Conservation (phyloP, 2,113 vertebrate genomes). For the Neolamprologus sp. region DNA sequence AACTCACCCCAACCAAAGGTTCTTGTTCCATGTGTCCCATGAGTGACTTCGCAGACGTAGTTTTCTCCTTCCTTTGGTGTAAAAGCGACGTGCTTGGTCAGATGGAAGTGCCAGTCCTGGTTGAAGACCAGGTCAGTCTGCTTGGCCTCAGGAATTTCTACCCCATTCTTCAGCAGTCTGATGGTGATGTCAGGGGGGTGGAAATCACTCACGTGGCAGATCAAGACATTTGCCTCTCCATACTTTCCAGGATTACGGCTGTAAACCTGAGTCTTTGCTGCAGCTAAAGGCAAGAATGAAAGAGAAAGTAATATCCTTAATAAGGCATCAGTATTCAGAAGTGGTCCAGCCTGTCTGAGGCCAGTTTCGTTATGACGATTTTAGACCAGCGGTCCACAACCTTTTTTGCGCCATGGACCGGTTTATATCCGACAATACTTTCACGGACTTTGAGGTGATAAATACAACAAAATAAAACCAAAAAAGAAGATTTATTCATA, state of each 20-base stretch:
- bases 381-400: rapidly evolving
- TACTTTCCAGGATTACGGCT: neutral
- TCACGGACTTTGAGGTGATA: neutral
- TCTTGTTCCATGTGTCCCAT: rapidly evolving
- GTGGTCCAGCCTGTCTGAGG: neutral
- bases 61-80: rapidly evolving
- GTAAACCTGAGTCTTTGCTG: conserved; percentile 75
- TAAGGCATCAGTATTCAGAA: neutral
- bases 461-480: rapidly evolving
- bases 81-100: conserved; percentile 47
- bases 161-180: conserved; percentile 13
- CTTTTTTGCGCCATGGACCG: rapidly evolving
- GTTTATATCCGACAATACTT: neutral
- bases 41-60: conserved; percentile 61
- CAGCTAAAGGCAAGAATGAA: neutral
- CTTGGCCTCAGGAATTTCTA: rapidly evolving
- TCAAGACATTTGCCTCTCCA: conserved; percentile 55
- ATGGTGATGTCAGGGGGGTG: conserved; percentile 79
- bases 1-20: conserved; percentile 67
- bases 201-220: conserved; percentile 77
- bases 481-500: neutral
- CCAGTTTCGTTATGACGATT: neutral
- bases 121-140: conserved; percentile 78
- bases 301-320: neutral
- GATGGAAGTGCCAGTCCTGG: conserved; percentile 77